A percentile compares a stretch with the other conserved stretches of the same genome.
phyloP scores from a whole-genome alignment of 2,888 invertebrate species.

The Melinaea marsaeus region DNA sequence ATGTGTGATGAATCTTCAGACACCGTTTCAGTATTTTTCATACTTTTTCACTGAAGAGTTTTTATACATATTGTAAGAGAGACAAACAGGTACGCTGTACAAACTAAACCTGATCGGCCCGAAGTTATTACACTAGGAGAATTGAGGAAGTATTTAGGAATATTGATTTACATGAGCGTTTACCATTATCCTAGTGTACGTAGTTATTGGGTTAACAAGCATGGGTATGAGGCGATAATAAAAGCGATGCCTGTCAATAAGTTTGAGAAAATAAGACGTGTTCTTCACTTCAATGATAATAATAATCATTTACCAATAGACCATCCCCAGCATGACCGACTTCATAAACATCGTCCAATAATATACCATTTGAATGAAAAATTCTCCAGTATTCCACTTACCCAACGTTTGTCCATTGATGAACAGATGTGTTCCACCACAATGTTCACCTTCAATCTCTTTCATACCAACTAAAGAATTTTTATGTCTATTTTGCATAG shows the following conservation, averaged over 20 bases:
- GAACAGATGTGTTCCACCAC: conserved; percentile 10
- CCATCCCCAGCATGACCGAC: conserved; percentile 33
- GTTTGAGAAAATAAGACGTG: conserved; percentile 37
- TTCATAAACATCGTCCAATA: conserved; percentile 38
- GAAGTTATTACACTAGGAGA: conserved; percentile 21
- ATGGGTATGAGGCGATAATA: no score
- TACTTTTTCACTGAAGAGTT: conserved; percentile 24
- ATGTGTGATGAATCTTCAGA: conserved; percentile 16
- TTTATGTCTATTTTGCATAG: conserved; percentile 13
- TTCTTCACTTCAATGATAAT: conserved; percentile 40
- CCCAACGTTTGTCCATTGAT: conserved; percentile 4
- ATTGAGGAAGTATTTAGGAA: conserved; percentile 28
- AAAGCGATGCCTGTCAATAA: conserved; percentile 32
- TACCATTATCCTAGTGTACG: conserved; percentile 30
- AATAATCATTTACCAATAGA: conserved; percentile 31
- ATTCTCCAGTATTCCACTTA: conserved; percentile 31
- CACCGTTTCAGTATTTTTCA: conserved; percentile 28
- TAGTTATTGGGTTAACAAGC: conserved; percentile 30
- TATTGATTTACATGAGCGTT: no score
- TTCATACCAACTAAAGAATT: conserved; percentile 14
- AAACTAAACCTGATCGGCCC: conserved; percentile 7
- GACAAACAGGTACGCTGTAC: conserved; percentile 23
- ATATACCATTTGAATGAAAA: conserved; percentile 38
- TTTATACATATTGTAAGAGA: conserved; percentile 23
- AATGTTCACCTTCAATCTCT: conserved; percentile 15